Base-by-base conservation (phyloP, 2,113 vertebrate genomes). In the Ammodytes marinus region DNA sequence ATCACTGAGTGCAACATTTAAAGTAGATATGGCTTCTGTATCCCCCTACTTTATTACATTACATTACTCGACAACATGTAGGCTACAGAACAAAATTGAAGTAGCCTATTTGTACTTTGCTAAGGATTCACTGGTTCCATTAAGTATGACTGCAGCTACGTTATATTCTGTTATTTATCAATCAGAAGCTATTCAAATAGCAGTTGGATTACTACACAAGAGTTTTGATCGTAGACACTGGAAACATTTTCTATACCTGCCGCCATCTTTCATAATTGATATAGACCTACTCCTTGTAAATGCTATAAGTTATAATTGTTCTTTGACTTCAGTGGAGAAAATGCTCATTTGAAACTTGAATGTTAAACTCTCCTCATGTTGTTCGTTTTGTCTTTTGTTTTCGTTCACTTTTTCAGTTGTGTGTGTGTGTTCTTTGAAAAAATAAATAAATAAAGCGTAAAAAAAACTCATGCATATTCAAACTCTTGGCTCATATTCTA, bases 1-100 rank as follows among this genome's bases (percentile, higher is more conserved):
- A 65, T 69, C 80, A 69, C 17, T 3, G 50, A 71, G 74, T 54
- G 50, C 52, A 66, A 75, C 17, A 11, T 58, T 80, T 5, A 40
- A 4, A 10, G 14, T 15, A 15, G 4, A 55, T 49, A 10, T 7
- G 35, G 11, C 54, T 59, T 67, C 14, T 14, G 35, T 52, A 8
- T 27, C 40, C 42, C 42, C 40, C 40, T 52, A 42, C 39, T 65
- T 57, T 10, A 49, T n/a, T n/a, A n/a, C 27, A 27, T 27, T 27
- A 27, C 27, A 27, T 27, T 27, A 27, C 27, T 27, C 2, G 27
- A 27, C 27, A 27, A 27, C 27, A 27, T 27, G 27, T 27, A 27
- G 27, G 27, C 27, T 27, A 27, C 27, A 27, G 27, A 27, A 27
- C 27, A 27, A 27, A 27, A 1, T 27, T 27, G 27, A 27, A 27